Conservation (phyloP, 2,797 vertebrate genomes). For the Hydrophis major region DNA sequence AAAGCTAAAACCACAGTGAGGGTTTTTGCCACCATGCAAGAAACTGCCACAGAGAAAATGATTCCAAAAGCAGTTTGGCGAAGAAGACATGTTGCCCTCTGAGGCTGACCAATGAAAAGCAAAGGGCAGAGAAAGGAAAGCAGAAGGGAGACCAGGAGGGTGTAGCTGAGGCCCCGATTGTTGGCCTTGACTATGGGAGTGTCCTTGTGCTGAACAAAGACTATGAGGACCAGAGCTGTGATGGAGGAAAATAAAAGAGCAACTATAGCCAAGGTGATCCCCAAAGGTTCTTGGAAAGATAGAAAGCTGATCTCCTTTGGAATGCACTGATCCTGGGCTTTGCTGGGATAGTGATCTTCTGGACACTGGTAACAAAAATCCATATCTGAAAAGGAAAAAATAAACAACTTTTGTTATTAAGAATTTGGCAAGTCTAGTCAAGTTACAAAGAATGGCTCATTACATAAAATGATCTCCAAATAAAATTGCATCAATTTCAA, state of each 20-base stretch:
- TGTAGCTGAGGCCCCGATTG: not conserved
- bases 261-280: not conserved
- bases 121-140: not conserved
- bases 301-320: not conserved
- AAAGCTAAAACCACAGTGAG: not conserved
- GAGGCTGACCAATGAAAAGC: not conserved
- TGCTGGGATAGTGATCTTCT: not conserved
- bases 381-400: not conserved
- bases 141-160: not conserved
- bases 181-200: not conserved
- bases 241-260: not conserved
- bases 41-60: not conserved
- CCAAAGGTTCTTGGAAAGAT: not conserved
- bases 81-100: not conserved
- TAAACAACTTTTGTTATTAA: not conserved
- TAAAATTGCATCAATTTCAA: too few species aligned
- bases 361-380: not conserved
- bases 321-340: not conserved
- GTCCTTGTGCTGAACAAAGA: not conserved
- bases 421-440: not conserved
- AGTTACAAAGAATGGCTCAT: not conserved
- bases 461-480: not conserved
- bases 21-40: not conserved
- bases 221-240: not conserved
- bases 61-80: not conserved